phyloP scores from a whole-genome alignment of 2,888 invertebrate species.

The Spisula solida region DNA sequence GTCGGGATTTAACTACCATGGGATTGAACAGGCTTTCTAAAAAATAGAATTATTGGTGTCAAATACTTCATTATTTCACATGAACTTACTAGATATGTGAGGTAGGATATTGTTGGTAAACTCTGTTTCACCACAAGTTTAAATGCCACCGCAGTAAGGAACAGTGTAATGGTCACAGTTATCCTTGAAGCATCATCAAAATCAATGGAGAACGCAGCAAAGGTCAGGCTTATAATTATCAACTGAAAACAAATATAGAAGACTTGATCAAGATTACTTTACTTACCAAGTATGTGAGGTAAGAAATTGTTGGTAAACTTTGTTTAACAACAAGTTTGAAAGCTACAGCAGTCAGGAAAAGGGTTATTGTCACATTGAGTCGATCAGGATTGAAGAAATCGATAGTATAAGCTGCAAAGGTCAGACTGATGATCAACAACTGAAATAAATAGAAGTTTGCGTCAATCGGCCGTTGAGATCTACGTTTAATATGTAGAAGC shows the following conservation, averaged over 20 bases:
- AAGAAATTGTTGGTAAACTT: slow-evolving; percentile 84
- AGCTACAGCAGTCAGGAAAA: slow-evolving; percentile 84
- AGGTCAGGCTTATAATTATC: slow-evolving; percentile 81
- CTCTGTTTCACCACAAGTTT: slow-evolving; percentile 84
- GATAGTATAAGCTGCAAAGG: slow-evolving; percentile 80
- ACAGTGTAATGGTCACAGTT: slow-evolving; percentile 81
- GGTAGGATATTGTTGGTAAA: slow-evolving; percentile 84
- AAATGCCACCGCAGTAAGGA: slow-evolving; percentile 85
- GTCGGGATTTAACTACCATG: too few species aligned
- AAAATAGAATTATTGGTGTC: too few species aligned
- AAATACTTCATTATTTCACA: neutral
- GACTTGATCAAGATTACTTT: neutral
- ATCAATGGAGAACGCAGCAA: slow-evolving; percentile 80
- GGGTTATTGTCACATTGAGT: slow-evolving; percentile 81
- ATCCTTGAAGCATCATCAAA: slow-evolving; percentile 77
- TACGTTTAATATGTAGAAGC: too few species aligned
- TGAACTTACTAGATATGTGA: slow-evolving; percentile 82
- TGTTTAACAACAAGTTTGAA: slow-evolving; percentile 85
- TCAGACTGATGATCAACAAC: slow-evolving; percentile 81
- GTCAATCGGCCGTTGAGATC: neutral
- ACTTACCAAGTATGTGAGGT: slow-evolving; percentile 84
- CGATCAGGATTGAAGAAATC: slow-evolving; percentile 78
- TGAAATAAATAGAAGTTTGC: slow-evolving; percentile 51
- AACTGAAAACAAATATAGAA: slow-evolving; percentile 70
- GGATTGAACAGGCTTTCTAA: too few species aligned